Percentiles rank a stretch among this genome's conserved stretches.
Conservation (phyloP, 2,888 invertebrate species). For the Tinea pellionella region DNA sequence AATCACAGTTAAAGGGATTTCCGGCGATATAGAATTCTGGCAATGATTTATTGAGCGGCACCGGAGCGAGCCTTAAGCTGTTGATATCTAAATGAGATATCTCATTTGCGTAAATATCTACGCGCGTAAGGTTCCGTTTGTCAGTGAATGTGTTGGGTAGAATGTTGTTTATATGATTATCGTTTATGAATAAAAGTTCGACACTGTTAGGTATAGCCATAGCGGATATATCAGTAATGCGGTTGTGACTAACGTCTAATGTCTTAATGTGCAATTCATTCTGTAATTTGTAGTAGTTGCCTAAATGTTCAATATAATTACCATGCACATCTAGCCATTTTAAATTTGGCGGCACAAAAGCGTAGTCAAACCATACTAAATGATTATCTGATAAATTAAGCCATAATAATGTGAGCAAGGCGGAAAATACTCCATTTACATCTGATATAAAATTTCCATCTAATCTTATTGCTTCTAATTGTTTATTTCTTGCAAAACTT, state of each 20-base stretch:
- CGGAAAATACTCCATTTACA: constrained; percentile 89
- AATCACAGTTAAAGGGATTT: constrained; percentile 95
- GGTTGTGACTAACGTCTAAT: constrained; percentile 89
- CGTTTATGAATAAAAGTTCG: constrained; percentile 87
- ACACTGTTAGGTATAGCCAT: constrained; percentile 89
- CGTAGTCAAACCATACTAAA: constrained; percentile 92
- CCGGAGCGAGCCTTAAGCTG: constrained; percentile 80
- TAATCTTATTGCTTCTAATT: constrained; percentile 86
- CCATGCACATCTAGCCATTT: constrained; percentile 92
- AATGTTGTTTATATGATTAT: constrained; percentile 85
- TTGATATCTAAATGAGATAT: constrained; percentile 86
- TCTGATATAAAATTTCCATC: constrained; percentile 90
- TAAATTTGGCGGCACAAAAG: constrained; percentile 87
- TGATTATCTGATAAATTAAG: constrained; percentile 91
- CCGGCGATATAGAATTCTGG: constrained; percentile 93
- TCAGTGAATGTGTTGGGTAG: constrained; percentile 88
- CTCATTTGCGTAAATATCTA: constrained; percentile 91
- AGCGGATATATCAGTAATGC: constrained; percentile 82
- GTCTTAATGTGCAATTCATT: constrained; percentile 84
- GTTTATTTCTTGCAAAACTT: constrained; percentile 83
- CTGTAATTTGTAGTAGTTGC: constrained; percentile 88
- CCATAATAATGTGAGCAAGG: constrained; percentile 84
- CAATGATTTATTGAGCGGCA: constrained; percentile 78
- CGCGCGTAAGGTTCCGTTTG: constrained; percentile 84
- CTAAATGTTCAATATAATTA: constrained; percentile 87